These are phyloP conservation scores for Gavialis gangeticus DNA, from an alignment of 2,113 vertebrate species.

Conservation along the genomic window DNA sequence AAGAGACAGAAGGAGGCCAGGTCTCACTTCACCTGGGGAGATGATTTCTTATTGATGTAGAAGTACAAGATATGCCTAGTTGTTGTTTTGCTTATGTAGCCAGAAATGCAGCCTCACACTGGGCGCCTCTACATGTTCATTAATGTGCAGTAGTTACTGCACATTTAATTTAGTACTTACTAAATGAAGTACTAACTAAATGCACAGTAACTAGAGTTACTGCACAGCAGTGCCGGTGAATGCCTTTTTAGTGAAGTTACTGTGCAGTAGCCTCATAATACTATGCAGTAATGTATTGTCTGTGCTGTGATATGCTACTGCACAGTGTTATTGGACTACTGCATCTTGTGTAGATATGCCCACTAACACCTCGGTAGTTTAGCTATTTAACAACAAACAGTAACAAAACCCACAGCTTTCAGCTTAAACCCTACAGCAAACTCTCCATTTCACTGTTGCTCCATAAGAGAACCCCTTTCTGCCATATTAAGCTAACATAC, in stretches of 20 bases:
- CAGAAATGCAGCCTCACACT: neutral
- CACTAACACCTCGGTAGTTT: neutral
- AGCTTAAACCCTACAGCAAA: neutral
- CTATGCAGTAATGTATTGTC: no score
- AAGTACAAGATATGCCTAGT: neutral
- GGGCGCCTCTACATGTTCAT: neutral
- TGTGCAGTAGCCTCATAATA: no score
- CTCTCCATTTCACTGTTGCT: neutral
- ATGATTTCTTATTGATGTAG: neutral
- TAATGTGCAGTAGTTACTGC: no score
- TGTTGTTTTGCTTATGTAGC: neutral
- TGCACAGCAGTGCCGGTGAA: no score
- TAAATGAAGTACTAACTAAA: no score
- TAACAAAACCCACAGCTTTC: neutral
- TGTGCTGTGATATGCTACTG: no score
- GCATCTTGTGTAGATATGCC: no score
- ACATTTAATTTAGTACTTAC: no score
- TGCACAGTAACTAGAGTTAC: no score
- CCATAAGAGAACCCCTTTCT: neutral
- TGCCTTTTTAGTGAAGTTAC: no score
- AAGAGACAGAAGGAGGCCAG: neutral
- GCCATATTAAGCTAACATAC: neutral
- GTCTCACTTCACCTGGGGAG: neutral
- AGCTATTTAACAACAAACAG: neutral
- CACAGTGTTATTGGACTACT: no score